These are phyloP conservation scores for Holocentrus rufus DNA, from an alignment of 2,797 vertebrate species.

Conservation along the genomic window DNA sequence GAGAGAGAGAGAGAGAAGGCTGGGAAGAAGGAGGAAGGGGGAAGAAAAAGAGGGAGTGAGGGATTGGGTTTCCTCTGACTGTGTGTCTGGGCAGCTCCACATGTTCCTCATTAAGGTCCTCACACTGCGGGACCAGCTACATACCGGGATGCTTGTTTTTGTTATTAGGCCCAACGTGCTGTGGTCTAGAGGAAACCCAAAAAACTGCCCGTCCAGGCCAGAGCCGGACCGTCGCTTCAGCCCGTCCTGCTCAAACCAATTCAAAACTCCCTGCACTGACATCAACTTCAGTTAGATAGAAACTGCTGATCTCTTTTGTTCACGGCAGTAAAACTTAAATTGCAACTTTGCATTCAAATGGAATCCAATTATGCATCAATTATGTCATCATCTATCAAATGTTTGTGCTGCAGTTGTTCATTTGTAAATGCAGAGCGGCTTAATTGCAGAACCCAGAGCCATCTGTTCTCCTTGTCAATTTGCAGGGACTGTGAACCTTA, in stretches of 20 bases:
- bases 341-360: background rate
- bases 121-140: slow-evolving; percentile 83
- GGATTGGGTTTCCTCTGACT: slow-evolving; percentile 87
- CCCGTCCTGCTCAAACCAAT: slow-evolving; percentile 50
- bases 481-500: background rate
- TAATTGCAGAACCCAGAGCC: slow-evolving; percentile 12
- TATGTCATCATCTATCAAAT: background rate
- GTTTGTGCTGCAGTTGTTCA: background rate
- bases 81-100: slow-evolving; percentile 85
- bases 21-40: slow-evolving; percentile 55
- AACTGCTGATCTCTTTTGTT: background rate
- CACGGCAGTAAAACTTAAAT: background rate
- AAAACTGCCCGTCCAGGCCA: slow-evolving; percentile 64
- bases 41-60: slow-evolving; percentile 60
- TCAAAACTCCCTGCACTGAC: slow-evolving; percentile 23
- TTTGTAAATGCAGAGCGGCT: slow-evolving; percentile 3
- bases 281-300: too few relatives aligned
- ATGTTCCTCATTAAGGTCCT: slow-evolving; percentile 87
- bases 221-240: slow-evolving; percentile 62
- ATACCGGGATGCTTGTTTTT: slow-evolving; percentile 85
- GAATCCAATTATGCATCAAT: background rate
- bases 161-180: slow-evolving; percentile 83
- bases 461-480: slow-evolving; percentile 7
- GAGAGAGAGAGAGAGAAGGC: slow-evolving; percentile 59
- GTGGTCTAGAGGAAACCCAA: slow-evolving; percentile 77